Evolutionary conservation across 2,888 invertebrate species (phyloP).

Genomic region (Thalpophila matura): DNA sequence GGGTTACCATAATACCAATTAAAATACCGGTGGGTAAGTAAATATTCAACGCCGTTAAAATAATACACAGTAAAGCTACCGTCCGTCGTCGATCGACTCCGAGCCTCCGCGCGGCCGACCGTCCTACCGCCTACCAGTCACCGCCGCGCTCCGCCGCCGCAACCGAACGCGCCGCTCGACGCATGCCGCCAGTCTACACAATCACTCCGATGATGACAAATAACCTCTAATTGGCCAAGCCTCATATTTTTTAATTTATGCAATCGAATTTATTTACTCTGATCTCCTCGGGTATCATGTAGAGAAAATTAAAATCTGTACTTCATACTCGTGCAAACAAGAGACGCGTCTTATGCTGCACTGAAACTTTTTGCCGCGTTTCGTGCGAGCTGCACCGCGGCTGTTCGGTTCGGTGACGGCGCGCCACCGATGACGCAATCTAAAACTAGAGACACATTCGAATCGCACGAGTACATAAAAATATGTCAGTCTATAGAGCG

Average conservation of each 20-base stretch:
- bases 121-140: slow-evolving; percentile 67
- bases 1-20: slow-evolving; percentile 88
- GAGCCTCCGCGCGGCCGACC: slow-evolving; percentile 81
- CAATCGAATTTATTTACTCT: slow-evolving; percentile 37
- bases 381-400: slow-evolving; percentile 42
- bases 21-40: slow-evolving; percentile 90
- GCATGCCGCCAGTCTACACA: slow-evolving; percentile 43
- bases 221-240: slow-evolving; percentile 64
- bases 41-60: slow-evolving; percentile 81
- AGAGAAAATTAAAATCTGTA: slow-evolving; percentile 36
- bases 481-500: slow-evolving; percentile 88
- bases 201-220: slow-evolving; percentile 55
- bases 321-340: slow-evolving; percentile 48
- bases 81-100: slow-evolving; percentile 72
- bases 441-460: slow-evolving; percentile 84
- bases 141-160: slow-evolving; percentile 39
- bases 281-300: slow-evolving; percentile 5
- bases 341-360: slow-evolving; percentile 29
- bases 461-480: slow-evolving; percentile 87
- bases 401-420: slow-evolving; percentile 53
- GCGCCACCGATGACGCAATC: slow-evolving; percentile 67
- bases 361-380: slow-evolving; percentile 32
- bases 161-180: slow-evolving; percentile 44
- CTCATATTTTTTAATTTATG: slow-evolving; percentile 50
- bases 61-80: slow-evolving; percentile 77